Evolutionary conservation across 2,797 vertebrate genomes (phyloP).

Genomic region (Malurus leucopterus): DNA sequence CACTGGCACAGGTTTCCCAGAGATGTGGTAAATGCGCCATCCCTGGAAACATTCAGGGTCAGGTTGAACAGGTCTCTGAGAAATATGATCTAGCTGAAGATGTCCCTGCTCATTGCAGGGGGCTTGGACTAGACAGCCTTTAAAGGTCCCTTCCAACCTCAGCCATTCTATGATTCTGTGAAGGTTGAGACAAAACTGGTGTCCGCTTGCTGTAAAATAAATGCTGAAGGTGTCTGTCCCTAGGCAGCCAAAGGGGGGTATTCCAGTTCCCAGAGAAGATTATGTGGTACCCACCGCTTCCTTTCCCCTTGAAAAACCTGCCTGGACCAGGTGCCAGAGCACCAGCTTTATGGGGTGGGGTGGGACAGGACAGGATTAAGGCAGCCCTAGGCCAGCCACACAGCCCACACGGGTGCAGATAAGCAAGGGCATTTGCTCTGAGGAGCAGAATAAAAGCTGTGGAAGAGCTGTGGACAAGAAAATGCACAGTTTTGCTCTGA

Average conservation of each 20-base stretch:
- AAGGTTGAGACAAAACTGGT: not conserved
- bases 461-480: not conserved
- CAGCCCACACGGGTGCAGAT: rapidly evolving
- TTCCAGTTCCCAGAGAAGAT: not conserved
- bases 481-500: not conserved
- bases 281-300: not conserved
- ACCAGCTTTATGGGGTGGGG: not conserved
- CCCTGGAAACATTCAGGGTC: not conserved
- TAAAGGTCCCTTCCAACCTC: not conserved
- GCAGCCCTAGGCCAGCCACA: not conserved
- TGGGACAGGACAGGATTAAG: not conserved
- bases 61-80: not conserved
- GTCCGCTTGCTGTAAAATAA: not conserved
- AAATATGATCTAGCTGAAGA: not conserved
- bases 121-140: not conserved
- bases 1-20: not conserved
- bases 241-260: not conserved
- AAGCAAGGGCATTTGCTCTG: rapidly evolving
- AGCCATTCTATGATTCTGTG: not conserved
- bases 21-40: not conserved
- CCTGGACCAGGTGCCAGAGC: not conserved
- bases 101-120: not conserved
- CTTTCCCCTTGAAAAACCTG: not conserved
- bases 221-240: not conserved
- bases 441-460: not conserved